Evolutionary conservation across 2,888 invertebrate genomes (phyloP), one percentile per base, ranked within the genome.

Genomic region (Isotomurus palustris): DNA sequence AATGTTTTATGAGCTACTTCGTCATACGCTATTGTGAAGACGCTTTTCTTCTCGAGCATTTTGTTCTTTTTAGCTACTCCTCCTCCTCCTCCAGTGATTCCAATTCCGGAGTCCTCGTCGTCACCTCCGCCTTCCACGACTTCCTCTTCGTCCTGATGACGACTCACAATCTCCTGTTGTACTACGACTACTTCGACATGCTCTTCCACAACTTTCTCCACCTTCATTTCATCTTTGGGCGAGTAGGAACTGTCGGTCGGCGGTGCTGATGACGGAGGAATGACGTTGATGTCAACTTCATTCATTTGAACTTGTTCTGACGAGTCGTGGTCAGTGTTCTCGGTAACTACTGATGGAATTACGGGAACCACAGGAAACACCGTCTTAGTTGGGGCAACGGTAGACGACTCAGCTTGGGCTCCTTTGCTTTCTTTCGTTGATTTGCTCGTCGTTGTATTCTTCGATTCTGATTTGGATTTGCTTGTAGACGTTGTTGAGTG

Each of bases 21-120:
- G 72, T 88, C 89, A 73, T 92, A 93, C 1, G 91, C 91, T 68
- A 93, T 93, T 6, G 91, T 91, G 73, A 93, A 93, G 27, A 93
- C 86, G 73, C 91, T 92, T 74, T 92, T 91, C 78, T 92, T 93
- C 72, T 91, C 91, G 59, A 81, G 70, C 56, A 80, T 74, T 62
- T 79, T 78, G 64, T 79, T 80, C 64, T 78, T 68, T 38, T 71
- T 69, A 27, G 57, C 56, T 12, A 49, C 40, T 2, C 56, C 50
- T 21, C 55, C 49, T 28, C 56, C 54, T 4, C 60, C 56, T n/a
- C 64, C 60, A 10, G 60, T 60, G 41, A 70, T 68, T 3, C 73
- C 72, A 43, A 72, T 73, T 8, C 82, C 79, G 71, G 82, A 80
- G 60, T 79, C 80, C 36, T 68, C 66, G 47, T 68, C 67, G 55